A percentile compares a stretch with the other conserved stretches of the same genome.
These are phyloP conservation scores for Cossypha caffra DNA, from an alignment of 2,797 vertebrate genomes.

Conservation along the genomic window DNA sequence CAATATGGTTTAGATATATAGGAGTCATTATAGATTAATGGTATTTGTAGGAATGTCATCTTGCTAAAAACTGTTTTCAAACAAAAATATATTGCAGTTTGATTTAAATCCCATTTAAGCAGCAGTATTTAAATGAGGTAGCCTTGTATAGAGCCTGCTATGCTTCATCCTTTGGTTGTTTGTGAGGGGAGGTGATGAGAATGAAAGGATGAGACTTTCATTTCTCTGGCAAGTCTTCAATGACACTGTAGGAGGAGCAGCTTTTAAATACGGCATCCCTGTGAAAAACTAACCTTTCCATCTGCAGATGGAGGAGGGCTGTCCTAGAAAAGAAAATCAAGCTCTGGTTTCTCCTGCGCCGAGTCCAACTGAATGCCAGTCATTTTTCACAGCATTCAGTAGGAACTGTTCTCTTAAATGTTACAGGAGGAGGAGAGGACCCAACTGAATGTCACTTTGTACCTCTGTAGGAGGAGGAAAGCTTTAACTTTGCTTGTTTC, in stretches of 20 bases:
- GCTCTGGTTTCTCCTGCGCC: neutral
- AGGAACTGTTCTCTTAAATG: conserved; percentile 25
- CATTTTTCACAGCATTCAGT: neutral
- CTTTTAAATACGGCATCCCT: conserved; percentile 6
- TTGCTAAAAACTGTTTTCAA: neutral
- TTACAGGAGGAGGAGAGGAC: neutral
- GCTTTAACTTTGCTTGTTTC: neutral
- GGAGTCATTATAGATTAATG: neutral
- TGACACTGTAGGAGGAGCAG: conserved; percentile 20
- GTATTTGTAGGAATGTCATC: neutral
- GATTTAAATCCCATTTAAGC: neutral
- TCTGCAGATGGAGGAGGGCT: conserved; percentile 40
- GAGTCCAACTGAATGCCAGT: conserved; percentile 43
- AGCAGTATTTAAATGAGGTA: neutral
- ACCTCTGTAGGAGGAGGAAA: neutral
- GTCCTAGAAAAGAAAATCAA: conserved; percentile 47
- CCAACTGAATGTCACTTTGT: neutral
- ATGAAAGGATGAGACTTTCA: neutral
- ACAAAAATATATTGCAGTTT: neutral
- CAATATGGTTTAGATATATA: neutral
- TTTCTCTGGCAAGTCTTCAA: conserved; percentile 24
- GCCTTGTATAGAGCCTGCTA: neutral
- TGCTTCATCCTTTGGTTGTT: neutral
- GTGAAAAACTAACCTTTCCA: neutral
- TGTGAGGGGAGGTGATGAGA: neutral